A percentile compares a stretch with the other conserved stretches of the same genome.
phyloP scores from a whole-genome alignment of 2,797 vertebrate species.

The Petrocephalus sullivani region DNA sequence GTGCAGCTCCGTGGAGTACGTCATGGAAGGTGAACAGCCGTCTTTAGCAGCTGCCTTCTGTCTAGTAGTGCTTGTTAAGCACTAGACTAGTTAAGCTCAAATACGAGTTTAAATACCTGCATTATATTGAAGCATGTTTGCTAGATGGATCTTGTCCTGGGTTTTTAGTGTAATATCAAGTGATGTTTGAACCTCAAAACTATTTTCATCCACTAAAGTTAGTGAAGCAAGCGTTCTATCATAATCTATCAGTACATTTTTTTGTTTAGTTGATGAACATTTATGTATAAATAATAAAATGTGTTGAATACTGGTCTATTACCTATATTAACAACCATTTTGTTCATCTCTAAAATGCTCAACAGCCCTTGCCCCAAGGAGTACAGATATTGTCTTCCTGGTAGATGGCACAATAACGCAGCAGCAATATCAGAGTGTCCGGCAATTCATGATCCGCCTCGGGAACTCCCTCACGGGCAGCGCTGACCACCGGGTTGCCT shows the following conservation, averaged over 20 bases:
- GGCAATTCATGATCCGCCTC: slow-evolving; percentile 43
- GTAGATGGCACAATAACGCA: slow-evolving; percentile 52
- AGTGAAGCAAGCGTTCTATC: neutral
- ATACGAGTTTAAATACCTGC: neutral
- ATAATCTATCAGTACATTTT: neutral
- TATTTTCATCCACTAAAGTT: neutral
- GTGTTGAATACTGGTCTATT: neutral
- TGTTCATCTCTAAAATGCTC: neutral
- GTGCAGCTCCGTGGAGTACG: slow-evolving; percentile 55
- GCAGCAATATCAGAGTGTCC: slow-evolving; percentile 49
- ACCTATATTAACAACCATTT: neutral
- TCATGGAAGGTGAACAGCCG: slow-evolving; percentile 59
- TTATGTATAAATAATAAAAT: neutral
- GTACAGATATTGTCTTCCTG: slow-evolving; percentile 73
- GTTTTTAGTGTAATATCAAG: neutral
- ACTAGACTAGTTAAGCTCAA: neutral
- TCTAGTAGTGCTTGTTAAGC: neutral
- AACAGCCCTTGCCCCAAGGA: slow-evolving; percentile 57
- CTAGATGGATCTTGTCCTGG: neutral
- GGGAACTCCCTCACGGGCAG: slow-evolving; percentile 55
- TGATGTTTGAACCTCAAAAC: neutral
- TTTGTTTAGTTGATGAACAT: neutral
- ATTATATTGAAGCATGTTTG: neutral
- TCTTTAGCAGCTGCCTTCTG: neutral
- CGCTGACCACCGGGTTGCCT: slow-evolving; percentile 58